Conservation (phyloP, 2,888 invertebrate genomes). For the Cephus pulcher region DNA sequence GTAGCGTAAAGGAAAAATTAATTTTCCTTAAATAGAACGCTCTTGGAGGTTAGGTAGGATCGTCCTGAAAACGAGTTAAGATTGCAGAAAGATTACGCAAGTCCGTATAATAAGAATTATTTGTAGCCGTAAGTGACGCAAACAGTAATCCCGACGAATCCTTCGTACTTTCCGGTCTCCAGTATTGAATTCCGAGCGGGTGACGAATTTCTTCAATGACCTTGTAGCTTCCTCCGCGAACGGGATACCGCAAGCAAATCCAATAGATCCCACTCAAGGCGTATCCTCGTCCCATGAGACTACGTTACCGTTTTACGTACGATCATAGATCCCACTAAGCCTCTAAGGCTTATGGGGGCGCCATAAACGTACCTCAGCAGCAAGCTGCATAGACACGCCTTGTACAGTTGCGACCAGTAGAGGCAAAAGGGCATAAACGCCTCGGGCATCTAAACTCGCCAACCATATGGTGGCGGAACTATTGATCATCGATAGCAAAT, state of each 20-base stretch:
- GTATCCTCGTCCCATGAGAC: neutral
- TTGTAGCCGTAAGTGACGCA: neutral
- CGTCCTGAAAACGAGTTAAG: neutral
- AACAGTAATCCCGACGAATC: neutral
- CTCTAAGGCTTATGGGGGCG: neutral
- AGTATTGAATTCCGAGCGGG: neutral
- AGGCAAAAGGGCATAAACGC: neutral
- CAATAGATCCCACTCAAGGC: neutral
- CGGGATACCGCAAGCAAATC: neutral
- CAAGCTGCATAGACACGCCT: neutral
- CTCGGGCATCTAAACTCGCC: neutral
- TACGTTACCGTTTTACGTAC: neutral
- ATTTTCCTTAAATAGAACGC: too few relatives aligned
- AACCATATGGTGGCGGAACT: conserved; percentile 8
- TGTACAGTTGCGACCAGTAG: neutral
- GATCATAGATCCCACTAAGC: neutral
- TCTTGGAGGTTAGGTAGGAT: neutral
- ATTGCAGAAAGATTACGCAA: neutral
- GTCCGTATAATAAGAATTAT: neutral
- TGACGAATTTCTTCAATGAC: conserved; percentile 2
- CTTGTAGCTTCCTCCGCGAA: neutral
- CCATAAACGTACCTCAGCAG: neutral
- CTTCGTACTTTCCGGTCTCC: neutral
- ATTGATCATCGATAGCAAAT: conserved; percentile 20
- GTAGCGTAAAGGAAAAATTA: neutral